Conservation (phyloP, 2,113 vertebrate genomes). For the Strigops habroptila region DNA sequence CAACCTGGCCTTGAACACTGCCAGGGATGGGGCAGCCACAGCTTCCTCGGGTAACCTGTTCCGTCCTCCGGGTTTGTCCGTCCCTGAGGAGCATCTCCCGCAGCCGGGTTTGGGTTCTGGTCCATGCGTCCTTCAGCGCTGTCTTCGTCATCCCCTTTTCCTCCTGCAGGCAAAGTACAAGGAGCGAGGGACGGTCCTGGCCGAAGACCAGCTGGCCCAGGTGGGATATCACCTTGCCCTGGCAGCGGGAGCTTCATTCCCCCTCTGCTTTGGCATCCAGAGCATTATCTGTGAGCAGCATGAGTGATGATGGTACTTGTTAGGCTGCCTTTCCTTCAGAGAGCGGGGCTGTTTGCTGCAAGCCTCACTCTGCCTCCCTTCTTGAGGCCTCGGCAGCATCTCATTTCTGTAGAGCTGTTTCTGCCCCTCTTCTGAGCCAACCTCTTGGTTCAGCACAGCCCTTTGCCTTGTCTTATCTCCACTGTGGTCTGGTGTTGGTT, state of each 20-base stretch:
- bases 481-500: accelerated
- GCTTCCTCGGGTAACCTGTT: neutral
- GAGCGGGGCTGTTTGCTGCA: neutral
- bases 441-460: neutral
- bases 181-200: slow-evolving; percentile 92
- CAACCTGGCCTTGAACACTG: too few relatives aligned
- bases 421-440: neutral
- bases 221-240: slow-evolving; percentile 60
- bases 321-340: neutral
- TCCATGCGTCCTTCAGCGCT: accelerated
- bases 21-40: neutral
- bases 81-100: neutral
- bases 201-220: slow-evolving; percentile 92
- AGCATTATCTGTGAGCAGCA: accelerated
- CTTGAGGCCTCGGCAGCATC: neutral
- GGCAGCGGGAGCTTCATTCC: neutral
- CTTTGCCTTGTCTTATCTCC: neutral
- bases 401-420: neutral
- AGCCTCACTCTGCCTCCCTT: neutral
- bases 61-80: too few relatives aligned
- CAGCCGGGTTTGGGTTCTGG: neutral
- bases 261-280: neutral
- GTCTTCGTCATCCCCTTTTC: neutral
- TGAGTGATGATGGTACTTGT: accelerated
- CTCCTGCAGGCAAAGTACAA: slow-evolving; percentile 89